Evolutionary conservation across 2,113 vertebrate genomes (phyloP), one percentile per base, ranked within the genome.

Genomic region (Tupaia chinensis): DNA sequence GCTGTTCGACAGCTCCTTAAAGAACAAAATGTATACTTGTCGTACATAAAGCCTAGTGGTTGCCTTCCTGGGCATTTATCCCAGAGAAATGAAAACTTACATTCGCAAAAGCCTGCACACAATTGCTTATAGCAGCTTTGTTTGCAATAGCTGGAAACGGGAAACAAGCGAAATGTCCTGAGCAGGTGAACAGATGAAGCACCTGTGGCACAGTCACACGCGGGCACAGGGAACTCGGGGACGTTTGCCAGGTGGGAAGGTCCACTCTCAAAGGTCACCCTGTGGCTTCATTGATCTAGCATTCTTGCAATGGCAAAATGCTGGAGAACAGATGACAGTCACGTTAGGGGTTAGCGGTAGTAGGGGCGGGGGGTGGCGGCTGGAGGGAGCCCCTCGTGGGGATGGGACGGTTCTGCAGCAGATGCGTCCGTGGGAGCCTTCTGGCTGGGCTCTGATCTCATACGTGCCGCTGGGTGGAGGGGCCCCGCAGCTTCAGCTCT

Each of bases 31-130:
- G 13, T 16, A 23, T 20, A 13, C 7, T 29, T 22, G 16, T 70
- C 8, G 0, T 1, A 7, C 9, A 44, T 44, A 44, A 44, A 7
- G 10, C n/a, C 53, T 5, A 3, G 20, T 60, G 13, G 23, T 1
- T 6, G 17, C 14, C 20, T 16, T 61, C 32, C 78, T 22, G 70
- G 69, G 32, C 17, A 14, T 17, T 32, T 58, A 23, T 13, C 14
- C 16, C 58, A 63, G 53, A 82, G 73, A 80, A 63, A 44, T 7
- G 3, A 15, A 72, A 89, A 53, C 29, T 19, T 10, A 19, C 5
- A 4, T 70, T 68, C 58, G 65, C 0, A 7, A 20, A 66, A 27
- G 9, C 70, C 54, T n/a, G 27, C 5, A 5, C 20, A 20, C 16
- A 4, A 7, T 4, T 34, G 25, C 8, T 10, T 44, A 44, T 44